phyloP scores from a whole-genome alignment of 30 jellyfish, hydroid and myxozoan species.

The Aurelia sp. region DNA sequence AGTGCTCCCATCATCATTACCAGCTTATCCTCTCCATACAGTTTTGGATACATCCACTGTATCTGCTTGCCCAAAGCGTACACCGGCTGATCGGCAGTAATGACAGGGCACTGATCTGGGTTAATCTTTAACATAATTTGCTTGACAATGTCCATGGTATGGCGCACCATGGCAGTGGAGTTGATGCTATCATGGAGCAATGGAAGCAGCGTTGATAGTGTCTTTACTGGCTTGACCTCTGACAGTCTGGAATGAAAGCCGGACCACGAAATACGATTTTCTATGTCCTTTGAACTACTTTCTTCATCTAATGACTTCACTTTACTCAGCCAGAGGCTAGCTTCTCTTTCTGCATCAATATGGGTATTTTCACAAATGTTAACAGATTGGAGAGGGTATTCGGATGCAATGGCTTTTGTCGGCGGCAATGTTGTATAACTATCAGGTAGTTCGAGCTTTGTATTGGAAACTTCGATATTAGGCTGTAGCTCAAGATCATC shows the following conservation, averaged over 20 bases:
- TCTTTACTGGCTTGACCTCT: conserved; percentile 5
- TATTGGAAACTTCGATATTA: too few relatives aligned
- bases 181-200: conserved; percentile 36
- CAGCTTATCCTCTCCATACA: conserved; percentile 7
- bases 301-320: too few relatives aligned
- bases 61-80: conserved; percentile 1
- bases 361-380: too few relatives aligned
- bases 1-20: conserved; percentile 61
- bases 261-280: conserved; percentile 22
- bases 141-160: conserved; percentile 31
- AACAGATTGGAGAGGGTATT: background rate
- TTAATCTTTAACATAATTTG: conserved; percentile 8
- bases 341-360: too few relatives aligned
- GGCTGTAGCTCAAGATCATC: too few relatives aligned
- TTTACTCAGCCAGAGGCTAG: too few relatives aligned
- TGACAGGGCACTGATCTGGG: conserved; percentile 35
- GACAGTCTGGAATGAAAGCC: background rate
- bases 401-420: background rate
- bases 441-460: conserved; percentile 13
- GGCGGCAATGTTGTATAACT: background rate
- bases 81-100: conserved; percentile 33
- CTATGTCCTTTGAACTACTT: too few relatives aligned
- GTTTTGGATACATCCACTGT: conserved; percentile 34
- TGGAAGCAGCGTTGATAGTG: conserved; percentile 28
- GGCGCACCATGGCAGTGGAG: conserved; percentile 65